Evolutionary conservation across 1,140 invertebrate genomes (phyloP), one percentile per base, ranked within the genome.

Genomic region (Atta colombica): DNA sequence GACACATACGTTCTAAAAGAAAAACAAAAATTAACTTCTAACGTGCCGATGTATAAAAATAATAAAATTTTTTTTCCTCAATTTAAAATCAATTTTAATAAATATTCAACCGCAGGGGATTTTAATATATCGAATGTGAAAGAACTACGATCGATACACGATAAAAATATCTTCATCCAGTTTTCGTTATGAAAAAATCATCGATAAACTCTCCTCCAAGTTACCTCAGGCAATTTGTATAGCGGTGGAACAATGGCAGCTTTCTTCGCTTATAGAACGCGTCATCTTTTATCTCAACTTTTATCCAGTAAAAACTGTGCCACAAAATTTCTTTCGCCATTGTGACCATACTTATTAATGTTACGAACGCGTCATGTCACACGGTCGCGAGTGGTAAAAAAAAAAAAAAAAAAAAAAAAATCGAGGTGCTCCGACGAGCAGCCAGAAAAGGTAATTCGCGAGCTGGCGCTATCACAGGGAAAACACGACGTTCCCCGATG

Each of bases 341-440:
- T 84, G 69, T 84, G 21, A 75, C 55, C 69, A 69, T 61, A 61
- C 80, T 84, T 84, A 84, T 74, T 84, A 84, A 84, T 84, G 80
- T 74, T 84, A 60, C 68, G 60, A 74, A 75, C 60, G 63, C 63
- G 49, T 72, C 35, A 60, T 53, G 39, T 49, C 51, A 51, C 63
- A 53, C 69, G n/a, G 77, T 53, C 65, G 31, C 21, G 35, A 10
- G 31, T 12, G 10, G 39, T 16, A 14, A n/a, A 35, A 28, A 21
- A 21, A 21, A 21, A 28, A 21, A 21, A 21, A 21, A 31, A 6
- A 31, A 28, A 21, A 45, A 60, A 58, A 72, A 49, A 51, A 35
- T 10, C 45, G 66, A 31, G 66, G 31, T 58, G 16, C 21, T 39
- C 31, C 78, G 25, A 45, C 60, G 63, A 10, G 16, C 28, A 28